Base-by-base conservation (phyloP, 1,140 invertebrate species). In the Neodiprion fabricii region DNA sequence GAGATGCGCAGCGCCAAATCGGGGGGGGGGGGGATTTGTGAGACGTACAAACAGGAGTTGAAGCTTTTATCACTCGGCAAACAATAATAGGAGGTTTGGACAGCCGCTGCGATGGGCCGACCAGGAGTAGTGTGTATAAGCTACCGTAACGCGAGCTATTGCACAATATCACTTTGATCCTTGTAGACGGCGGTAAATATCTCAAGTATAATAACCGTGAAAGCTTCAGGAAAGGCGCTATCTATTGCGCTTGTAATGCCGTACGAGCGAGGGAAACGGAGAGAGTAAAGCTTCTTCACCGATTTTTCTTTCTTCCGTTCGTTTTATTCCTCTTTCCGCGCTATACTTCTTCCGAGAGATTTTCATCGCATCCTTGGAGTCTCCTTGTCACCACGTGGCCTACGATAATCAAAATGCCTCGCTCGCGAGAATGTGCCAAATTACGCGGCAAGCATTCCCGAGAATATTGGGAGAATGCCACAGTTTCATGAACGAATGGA, bases 21-120 rank as follows among this genome's bases (percentile, higher is more conserved):
- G 9, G 53, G 53, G n/a, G 53, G 53, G 5, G 53, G 53, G 53
- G 70, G 48, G 7, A 72, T 79, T 83, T 66, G 79, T 80, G 79
- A 82, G 78, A 78, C 79, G 80, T 78, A 80, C 81, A 83, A 81
- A 85, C 80, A 84, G 81, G 80, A 78, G 76, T 72, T 78, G 40
- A 11, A 74, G 85, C 84, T 86, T 88, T 85, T 84, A 87, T 83
- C 82, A 80, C 80, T 84, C 74, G 80, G 79, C 84, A 87, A 87
- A 87, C 85, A 86, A 81, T 81, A 74, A 61, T 40, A 40, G 53
- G 28, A 40, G 28, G 28, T 40, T 40, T 40, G 28, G 28, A 40
- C 28, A 40, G 75, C 71, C 74, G 70, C 48, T 69, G 53, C 23
- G 28, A 40, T 40, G 28, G 28, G 66, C 67, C 69, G 72, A 72